These are phyloP conservation scores for Chaetodon trifasciatus DNA, from an alignment of 2,797 vertebrate genomes.

Conservation along the genomic window DNA sequence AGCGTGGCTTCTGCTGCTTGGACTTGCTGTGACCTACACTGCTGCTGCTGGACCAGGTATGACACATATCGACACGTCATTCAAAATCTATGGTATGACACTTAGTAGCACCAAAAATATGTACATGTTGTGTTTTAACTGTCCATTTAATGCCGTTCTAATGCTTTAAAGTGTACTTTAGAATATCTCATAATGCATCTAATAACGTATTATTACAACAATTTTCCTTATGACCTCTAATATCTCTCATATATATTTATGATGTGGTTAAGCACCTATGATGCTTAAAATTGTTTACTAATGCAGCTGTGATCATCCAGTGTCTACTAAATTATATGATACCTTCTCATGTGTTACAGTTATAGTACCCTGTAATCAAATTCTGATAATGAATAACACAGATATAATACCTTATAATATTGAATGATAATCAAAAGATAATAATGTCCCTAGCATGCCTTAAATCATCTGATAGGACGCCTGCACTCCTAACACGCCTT, in stretches of 20 bases:
- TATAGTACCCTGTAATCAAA: neutral
- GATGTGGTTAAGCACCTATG: neutral
- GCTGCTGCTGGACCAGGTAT: constrained; percentile 67
- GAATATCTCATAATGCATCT: neutral
- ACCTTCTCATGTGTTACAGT: neutral
- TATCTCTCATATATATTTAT: neutral
- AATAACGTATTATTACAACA: too few species aligned
- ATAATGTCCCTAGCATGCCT: neutral
- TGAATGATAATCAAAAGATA: neutral
- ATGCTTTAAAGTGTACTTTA: neutral
- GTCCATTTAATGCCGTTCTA: neutral
- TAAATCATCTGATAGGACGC: neutral
- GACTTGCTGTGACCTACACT: constrained; percentile 21
- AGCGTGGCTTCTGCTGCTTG: constrained; percentile 45
- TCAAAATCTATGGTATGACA: neutral
- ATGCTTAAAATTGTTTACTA: neutral
- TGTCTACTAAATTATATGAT: neutral
- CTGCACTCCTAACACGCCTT: neutral
- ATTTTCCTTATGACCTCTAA: neutral
- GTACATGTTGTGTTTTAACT: neutral
- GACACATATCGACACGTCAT: neutral
- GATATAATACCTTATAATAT: neutral
- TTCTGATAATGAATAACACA: neutral
- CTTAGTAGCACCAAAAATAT: too few species aligned
- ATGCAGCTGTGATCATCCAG: neutral